Evolutionary conservation across 2,888 invertebrate species (phyloP), one percentile per base, ranked within the genome.

Genomic region (Boloria selene): DNA sequence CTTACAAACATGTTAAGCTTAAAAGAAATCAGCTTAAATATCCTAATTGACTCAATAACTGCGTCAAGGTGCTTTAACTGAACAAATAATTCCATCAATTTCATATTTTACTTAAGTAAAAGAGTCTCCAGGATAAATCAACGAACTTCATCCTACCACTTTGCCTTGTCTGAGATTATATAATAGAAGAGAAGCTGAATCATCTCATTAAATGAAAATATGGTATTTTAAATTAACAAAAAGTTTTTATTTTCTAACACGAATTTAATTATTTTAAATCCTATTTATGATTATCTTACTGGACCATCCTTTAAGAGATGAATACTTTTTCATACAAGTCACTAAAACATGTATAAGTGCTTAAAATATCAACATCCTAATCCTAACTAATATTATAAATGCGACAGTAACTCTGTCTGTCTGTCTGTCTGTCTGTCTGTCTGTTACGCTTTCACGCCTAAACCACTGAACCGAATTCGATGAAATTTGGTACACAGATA

Each of bases 81-180:
- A 63, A 68, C 63, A 58, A 70, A 70, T 68, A 65, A 68, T 65
- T 64, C 55, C 52, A 62, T 58, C 64, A 59, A 38, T 69, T 61
- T 62, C 51, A 67, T 67, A 67, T 52, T 70, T 67, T 52, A 65
- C 26, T 62, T 67, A 67, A 62, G 50, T 64, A 61, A 54, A 58
- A 67, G 49, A 58, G 49, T 66, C 45, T 54, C 38, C 31, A 63
- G 66, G 44, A 61, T 56, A 69, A 66, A 66, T 66, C 56, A 66
- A 65, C 52, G 49, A 63, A 66, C 56, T 63, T 64, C 61, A 66
- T 69, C 61, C 55, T 42, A 26, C 51, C 65, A 68, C 50, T 68
- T 65, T 54, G 62, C 42, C 13, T 53, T 65, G 50, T 51, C 60
- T 56, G 47, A 13, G 51, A 58, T 66, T 60, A 61, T 49, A 66